Evolutionary conservation across 2,113 vertebrate genomes (phyloP).

Genomic region (Eptesicus fuscus): DNA sequence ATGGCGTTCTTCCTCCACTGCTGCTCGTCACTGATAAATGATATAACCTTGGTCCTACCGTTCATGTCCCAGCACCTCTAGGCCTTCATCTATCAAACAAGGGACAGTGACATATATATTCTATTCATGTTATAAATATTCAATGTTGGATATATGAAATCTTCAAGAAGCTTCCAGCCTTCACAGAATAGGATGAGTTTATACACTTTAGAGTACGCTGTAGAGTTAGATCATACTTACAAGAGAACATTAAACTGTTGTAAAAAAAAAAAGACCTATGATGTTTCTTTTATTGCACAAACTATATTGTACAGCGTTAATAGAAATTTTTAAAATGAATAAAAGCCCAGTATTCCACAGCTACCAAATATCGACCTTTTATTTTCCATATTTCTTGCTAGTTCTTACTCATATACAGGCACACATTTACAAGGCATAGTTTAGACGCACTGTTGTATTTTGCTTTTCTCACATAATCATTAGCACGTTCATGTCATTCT

Average conservation of each 20-base stretch:
- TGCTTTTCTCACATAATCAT: not conserved
- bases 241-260: not conserved
- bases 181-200: constrained; percentile 33
- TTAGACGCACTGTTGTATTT: not conserved
- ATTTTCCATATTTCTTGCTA: not conserved
- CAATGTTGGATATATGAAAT: constrained; percentile 44
- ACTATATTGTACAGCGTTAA: not conserved
- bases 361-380: not conserved
- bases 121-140: constrained; percentile 57
- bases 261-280: not conserved
- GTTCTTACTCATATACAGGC: not conserved
- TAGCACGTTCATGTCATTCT: constrained; percentile 4
- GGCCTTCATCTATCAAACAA: constrained; percentile 56
- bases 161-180: constrained; percentile 39
- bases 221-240: not conserved
- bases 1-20: not conserved
- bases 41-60: constrained; percentile 24
- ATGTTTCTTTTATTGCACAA: not conserved
- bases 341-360: not conserved
- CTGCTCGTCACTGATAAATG: constrained; percentile 44
- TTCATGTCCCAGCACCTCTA: constrained; percentile 12
- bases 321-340: constrained; percentile 16
- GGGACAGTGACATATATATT: constrained; percentile 23
- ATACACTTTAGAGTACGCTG: constrained; percentile 16
- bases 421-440: not conserved